These are phyloP conservation scores for Nibea albiflora DNA, from an alignment of 2,113 vertebrate species.

Conservation along the genomic window DNA sequence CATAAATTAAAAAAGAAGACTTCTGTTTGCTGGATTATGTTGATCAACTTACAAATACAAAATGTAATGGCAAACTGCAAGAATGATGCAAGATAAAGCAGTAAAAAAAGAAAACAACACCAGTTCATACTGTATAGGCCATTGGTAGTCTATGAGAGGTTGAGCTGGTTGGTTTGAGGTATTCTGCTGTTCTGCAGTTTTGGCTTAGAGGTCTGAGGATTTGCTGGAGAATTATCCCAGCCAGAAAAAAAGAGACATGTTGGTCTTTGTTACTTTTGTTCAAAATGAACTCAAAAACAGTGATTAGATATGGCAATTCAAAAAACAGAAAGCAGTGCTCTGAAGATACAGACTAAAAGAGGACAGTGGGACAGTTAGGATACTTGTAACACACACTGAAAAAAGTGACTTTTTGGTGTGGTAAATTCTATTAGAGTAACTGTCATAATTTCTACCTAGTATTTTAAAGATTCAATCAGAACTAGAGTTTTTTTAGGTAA, in stretches of 20 bases:
- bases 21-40: neutral
- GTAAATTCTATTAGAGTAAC: too few species aligned
- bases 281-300: conserved; percentile 30
- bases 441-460: too few species aligned
- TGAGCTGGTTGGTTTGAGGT: conserved; percentile 63
- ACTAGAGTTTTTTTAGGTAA: too few species aligned
- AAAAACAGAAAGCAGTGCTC: conserved; percentile 15
- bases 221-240: conserved; percentile 14
- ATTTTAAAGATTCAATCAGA: too few species aligned
- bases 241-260: conserved; percentile 21
- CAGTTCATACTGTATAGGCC: conserved; percentile 36
- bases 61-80: neutral
- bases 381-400: neutral
- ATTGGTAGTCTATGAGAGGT: conserved; percentile 49
- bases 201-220: conserved; percentile 47
- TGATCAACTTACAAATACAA: conserved; percentile 12
- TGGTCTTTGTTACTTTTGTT: conserved; percentile 27
- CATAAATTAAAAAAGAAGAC: neutral
- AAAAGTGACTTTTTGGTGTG: too few species aligned
- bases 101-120: neutral
- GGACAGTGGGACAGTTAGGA: neutral
- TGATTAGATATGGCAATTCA: conserved; percentile 48
- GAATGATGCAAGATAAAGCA: neutral
- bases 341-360: conserved; percentile 12
- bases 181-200: conserved; percentile 44